phyloP scores from a whole-genome alignment of 2,797 vertebrate genomes.

The Spondyliosoma cantharus region DNA sequence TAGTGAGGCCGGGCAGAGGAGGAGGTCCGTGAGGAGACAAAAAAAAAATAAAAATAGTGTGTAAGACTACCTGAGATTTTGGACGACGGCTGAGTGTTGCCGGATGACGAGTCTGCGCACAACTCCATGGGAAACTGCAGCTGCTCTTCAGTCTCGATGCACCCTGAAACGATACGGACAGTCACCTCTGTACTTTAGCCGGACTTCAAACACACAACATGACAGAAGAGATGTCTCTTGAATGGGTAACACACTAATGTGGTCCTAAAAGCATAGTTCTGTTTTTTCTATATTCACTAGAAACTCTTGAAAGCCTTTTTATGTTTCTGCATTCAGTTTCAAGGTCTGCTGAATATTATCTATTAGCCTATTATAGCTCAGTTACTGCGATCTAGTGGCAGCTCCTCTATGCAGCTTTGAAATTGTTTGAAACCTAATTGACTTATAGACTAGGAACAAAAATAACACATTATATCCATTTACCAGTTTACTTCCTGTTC shows the following conservation, averaged over 20 bases:
- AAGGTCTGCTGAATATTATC: not conserved
- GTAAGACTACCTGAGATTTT: conserved; percentile 86
- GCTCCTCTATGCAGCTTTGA: not conserved
- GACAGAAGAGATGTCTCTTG: not conserved
- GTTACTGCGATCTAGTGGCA: not conserved
- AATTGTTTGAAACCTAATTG: not conserved
- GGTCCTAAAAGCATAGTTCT: not conserved
- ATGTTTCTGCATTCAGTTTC: not conserved
- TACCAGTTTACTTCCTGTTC: not conserved
- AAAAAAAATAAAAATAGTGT: not conserved
- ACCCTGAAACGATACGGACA: conserved; percentile 76
- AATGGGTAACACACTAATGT: not conserved
- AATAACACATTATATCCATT: not conserved
- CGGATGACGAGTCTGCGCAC: conserved; percentile 86
- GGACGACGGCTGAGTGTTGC: conserved; percentile 84
- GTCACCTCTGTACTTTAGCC: not conserved
- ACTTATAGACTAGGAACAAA: not conserved
- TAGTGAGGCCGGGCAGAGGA: conserved; percentile 48
- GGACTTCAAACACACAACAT: conserved; percentile 6
- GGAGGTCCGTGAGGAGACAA: conserved; percentile 4
- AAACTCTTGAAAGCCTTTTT: not conserved
- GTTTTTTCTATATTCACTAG: not conserved
- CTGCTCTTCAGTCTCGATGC: conserved; percentile 92
- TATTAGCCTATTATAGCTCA: not conserved
- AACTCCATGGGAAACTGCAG: conserved; percentile 96